Conservation (phyloP, 2,113 vertebrate species). For the Sigmodon hispidus region DNA sequence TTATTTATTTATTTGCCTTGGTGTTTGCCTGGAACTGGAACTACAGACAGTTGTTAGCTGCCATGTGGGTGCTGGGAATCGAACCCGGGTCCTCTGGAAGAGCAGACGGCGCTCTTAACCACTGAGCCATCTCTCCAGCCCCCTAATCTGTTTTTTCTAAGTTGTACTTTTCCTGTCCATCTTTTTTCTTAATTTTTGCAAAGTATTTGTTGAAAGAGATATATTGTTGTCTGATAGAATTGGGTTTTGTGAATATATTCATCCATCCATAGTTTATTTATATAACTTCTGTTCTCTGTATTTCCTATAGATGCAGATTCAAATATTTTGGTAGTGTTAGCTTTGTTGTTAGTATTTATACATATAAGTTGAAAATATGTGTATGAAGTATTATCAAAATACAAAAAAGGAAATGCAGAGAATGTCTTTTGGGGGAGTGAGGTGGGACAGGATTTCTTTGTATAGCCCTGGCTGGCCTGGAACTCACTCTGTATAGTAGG, state of each 20-base stretch:
- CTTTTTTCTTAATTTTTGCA: neutral
- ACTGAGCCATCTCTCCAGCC: too few species aligned
- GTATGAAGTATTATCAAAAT: neutral
- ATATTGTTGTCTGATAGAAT: neutral
- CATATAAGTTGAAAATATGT: neutral
- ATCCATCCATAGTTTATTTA: neutral
- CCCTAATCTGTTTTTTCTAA: conserved; percentile 24
- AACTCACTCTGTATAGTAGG: neutral
- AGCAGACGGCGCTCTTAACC: too few species aligned
- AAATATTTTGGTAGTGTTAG: neutral
- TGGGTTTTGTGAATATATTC: conserved; percentile 9
- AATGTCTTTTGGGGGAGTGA: neutral
- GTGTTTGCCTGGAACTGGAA: too few species aligned
- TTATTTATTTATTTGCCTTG: too few species aligned
- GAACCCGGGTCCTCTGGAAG: too few species aligned
- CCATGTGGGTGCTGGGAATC: too few species aligned
- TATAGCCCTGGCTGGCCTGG: neutral
- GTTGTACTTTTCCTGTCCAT: neutral
- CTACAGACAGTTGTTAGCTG: too few species aligned
- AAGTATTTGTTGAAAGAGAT: conserved; percentile 3
- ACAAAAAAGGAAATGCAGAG: neutral
- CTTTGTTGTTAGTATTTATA: neutral
- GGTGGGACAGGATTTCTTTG: neutral
- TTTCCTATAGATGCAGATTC: neutral
- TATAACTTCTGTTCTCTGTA: neutral